phyloP scores from a whole-genome alignment of 2,797 vertebrate species.

The Pitangus sulphuratus region DNA sequence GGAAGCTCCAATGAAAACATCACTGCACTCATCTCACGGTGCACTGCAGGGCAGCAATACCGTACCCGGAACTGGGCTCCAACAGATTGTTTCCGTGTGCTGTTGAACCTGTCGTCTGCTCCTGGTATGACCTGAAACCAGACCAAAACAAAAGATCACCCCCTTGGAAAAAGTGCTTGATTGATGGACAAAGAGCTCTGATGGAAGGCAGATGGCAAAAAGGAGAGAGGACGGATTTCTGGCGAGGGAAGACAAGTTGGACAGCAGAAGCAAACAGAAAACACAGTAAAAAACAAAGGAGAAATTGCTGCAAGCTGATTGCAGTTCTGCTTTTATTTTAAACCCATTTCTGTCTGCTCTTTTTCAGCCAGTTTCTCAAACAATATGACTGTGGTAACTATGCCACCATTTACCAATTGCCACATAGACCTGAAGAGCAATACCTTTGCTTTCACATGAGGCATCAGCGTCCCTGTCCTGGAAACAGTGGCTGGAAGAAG shows the following conservation, averaged over 20 bases:
- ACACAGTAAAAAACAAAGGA: neutral
- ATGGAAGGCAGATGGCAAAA: neutral
- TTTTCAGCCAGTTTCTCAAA: neutral
- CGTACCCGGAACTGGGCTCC: conserved; percentile 79
- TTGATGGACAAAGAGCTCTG: neutral
- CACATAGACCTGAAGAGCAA: neutral
- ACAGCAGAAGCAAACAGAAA: neutral
- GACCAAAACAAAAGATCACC: neutral
- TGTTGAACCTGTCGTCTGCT: conserved; percentile 76
- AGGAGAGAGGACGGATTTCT: neutral
- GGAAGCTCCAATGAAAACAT: neutral
- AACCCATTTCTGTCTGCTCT: neutral
- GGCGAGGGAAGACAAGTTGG: neutral
- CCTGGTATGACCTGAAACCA: conserved; percentile 27
- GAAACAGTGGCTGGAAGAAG: conserved; percentile 76
- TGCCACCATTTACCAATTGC: neutral
- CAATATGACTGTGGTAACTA: neutral
- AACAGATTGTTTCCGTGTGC: conserved; percentile 78
- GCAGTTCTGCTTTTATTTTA: neutral
- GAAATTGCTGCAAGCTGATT: neutral
- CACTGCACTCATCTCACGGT: neutral
- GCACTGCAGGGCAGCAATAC: neutral
- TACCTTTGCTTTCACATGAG: conserved; percentile 76
- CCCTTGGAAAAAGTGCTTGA: neutral
- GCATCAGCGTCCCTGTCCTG: conserved; percentile 80